phyloP scores from a whole-genome alignment of 2,113 vertebrate species.

The Micronycteris hirsuta region DNA sequence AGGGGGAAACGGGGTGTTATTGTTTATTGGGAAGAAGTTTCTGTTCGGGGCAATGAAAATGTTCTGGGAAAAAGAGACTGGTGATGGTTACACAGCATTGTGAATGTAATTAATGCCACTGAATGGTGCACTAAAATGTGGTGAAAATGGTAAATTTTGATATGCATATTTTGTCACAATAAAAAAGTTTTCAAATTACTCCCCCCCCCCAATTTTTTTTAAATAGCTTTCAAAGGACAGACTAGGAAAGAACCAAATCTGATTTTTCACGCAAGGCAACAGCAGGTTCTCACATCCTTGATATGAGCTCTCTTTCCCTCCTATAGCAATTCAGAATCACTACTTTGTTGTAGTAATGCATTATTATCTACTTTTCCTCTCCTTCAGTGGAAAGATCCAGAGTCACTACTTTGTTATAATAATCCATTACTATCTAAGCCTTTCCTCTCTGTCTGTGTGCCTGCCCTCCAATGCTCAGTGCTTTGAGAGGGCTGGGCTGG shows the following conservation, averaged over 20 bases:
- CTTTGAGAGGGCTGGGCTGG: background rate
- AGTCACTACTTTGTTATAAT: background rate
- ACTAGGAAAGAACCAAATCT: background rate
- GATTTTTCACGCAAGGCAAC: background rate
- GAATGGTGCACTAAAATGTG: background rate
- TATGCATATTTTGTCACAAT: background rate
- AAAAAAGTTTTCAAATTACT: background rate
- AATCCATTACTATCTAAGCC: too few relatives aligned
- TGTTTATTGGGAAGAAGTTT: background rate
- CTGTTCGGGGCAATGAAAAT: background rate
- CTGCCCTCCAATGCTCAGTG: too few relatives aligned
- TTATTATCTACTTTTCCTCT: background rate
- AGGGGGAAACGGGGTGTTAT: background rate
- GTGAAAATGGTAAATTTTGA: background rate
- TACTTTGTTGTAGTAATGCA: too few relatives aligned
- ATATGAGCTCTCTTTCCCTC: background rate
- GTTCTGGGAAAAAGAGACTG: background rate
- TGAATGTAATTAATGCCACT: background rate
- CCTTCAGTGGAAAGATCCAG: background rate
- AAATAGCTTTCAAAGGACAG: background rate
- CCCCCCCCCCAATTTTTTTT: background rate
- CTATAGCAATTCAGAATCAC: background rate
- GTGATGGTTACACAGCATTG: background rate
- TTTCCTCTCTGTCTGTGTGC: background rate
- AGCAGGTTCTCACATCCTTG: background rate